phyloP scores from a whole-genome alignment of 2,888 invertebrate species.

The Clivina fossor region DNA sequence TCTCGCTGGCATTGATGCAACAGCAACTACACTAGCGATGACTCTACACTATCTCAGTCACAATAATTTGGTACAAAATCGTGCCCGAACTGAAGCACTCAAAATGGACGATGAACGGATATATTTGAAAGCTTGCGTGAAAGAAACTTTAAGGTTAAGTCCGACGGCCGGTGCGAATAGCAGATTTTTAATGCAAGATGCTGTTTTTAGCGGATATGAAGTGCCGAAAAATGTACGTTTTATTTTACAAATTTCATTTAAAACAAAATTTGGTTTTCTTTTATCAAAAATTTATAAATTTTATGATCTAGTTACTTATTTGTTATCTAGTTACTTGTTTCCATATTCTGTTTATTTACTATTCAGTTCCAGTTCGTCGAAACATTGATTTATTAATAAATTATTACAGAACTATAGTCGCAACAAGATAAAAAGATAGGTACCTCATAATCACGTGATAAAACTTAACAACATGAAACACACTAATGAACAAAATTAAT shows the following conservation, averaged over 20 bases:
- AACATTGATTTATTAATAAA: no score
- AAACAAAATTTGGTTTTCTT: slow-evolving; percentile 40
- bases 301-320: no score
- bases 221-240: slow-evolving; percentile 62
- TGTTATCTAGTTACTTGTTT: no score
- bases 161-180: slow-evolving; percentile 62
- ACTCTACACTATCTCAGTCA: slow-evolving; percentile 59
- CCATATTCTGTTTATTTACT: no score
- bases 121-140: slow-evolving; percentile 71
- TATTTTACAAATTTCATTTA: slow-evolving; percentile 37
- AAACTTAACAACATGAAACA: no score
- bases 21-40: slow-evolving; percentile 55
- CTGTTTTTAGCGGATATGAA: slow-evolving; percentile 63
- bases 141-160: slow-evolving; percentile 67
- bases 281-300: slow-evolving; percentile 42
- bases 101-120: slow-evolving; percentile 55
- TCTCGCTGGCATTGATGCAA: slow-evolving; percentile 61
- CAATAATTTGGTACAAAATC: slow-evolving; percentile 65
- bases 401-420: no score
- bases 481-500: no score
- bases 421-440: no score
- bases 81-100: slow-evolving; percentile 60
- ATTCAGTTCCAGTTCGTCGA: no score
- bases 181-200: slow-evolving; percentile 58
- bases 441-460: no score